Evolutionary conservation across 2,797 vertebrate species (phyloP), one percentile per base, ranked within the genome.

Genomic region (Melanotaenia maccullochi): DNA sequence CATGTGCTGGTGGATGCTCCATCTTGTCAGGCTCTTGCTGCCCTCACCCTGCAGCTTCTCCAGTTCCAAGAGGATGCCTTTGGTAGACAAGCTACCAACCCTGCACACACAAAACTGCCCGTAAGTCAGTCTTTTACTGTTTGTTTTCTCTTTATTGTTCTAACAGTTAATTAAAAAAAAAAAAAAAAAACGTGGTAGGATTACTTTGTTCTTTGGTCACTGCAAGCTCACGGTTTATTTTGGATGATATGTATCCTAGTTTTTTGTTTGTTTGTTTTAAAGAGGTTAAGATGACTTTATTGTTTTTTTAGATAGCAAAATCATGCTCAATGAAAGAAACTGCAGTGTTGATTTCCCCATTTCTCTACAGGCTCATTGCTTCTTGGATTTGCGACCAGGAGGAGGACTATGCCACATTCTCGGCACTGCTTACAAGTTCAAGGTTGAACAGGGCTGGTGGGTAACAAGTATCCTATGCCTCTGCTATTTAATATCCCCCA

Each of bases 21-120:
- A 47, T 97, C 97, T 79, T 96, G 95, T 60, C 98, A 98, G 92
- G 94, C 95, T 0, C 89, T 99, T 81, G 94, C 96, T 78, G 93
- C 94, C 42, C 93, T 99, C 69, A 96, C 97, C 78, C 84, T 97
- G 56, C 97, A 99, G 89, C 95, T 99, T 63, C 95, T 98, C 52
- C 98, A 99, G 73, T 99, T 99, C 87, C 98, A 99, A 82, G 98
- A 99, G 90, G 97, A 99, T 88, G 94, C 95, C 42, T 98, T 99
- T 83, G 98, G 98, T 47, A 96, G 95, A 84, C 96, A 96, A 0
- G 95, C 96, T 49, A 92, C 90, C 88, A 96, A 94, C 79, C 96
- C 97, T 62, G 92, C 94, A 80, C 96, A 97, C 87, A 99, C 97
- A 62, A 99, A 99, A 89, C 93, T 99, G 35, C 97, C 97, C 24